Evolutionary conservation across 2,888 invertebrate genomes (phyloP).

Genomic region (Marronus borbonicus): DNA sequence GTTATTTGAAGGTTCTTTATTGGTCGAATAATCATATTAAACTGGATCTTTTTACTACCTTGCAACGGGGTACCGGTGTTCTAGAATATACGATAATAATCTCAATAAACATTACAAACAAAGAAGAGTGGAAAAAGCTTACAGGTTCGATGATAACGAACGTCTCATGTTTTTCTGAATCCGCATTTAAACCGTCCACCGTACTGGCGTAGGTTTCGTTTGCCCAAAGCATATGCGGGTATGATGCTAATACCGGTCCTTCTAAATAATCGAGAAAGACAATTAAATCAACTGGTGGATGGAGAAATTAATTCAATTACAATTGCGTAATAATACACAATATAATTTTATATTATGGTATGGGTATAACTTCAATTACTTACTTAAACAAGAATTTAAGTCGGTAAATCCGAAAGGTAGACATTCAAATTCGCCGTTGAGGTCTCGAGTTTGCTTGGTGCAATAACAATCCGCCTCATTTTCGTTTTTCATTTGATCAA

Average conservation of each 20-base stretch:
- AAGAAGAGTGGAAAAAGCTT: slow-evolving; percentile 63
- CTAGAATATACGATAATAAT: slow-evolving; percentile 50
- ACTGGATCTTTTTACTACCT: slow-evolving; percentile 79
- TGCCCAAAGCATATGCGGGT: slow-evolving; percentile 79
- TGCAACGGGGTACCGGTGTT: slow-evolving; percentile 76
- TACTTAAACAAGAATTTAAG: slow-evolving; percentile 48
- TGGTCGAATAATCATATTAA: slow-evolving; percentile 78
- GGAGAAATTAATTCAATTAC: no score
- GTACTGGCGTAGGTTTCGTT: slow-evolving; percentile 70
- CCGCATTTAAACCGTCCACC: slow-evolving; percentile 76
- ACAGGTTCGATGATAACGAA: slow-evolving; percentile 83
- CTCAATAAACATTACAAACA: no score
- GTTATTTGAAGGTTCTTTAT: slow-evolving; percentile 61
- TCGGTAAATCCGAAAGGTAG: slow-evolving; percentile 51
- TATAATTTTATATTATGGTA: no score
- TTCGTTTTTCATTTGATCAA: slow-evolving; percentile 36
- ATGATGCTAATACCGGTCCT: slow-evolving; percentile 79
- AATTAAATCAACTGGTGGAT: no score
- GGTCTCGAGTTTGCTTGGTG: slow-evolving; percentile 31
- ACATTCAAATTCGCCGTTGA: slow-evolving; percentile 49
- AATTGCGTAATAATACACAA: no score
- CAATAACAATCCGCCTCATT: slow-evolving; percentile 50
- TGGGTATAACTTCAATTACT: neutral
- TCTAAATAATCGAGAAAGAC: slow-evolving; percentile 70
- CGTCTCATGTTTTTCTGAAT: slow-evolving; percentile 75